These are phyloP conservation scores for Apamea anceps DNA, from an alignment of 2,888 invertebrate species.

Conservation along the genomic window DNA sequence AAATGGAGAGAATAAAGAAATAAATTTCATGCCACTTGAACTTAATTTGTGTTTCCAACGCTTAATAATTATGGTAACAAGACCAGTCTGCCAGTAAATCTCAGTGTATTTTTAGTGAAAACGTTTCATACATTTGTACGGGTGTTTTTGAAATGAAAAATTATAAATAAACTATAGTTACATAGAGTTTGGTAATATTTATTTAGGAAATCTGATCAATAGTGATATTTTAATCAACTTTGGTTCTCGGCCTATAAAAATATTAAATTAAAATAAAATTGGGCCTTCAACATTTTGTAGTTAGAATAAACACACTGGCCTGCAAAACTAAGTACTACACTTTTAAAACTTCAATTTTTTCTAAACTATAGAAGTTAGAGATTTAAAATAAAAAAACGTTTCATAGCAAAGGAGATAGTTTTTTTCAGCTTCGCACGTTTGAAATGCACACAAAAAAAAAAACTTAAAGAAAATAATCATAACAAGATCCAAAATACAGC, in stretches of 20 bases:
- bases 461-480: too few relatives aligned
- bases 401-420: too few relatives aligned
- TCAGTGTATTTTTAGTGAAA: slow-evolving; percentile 7
- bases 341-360: too few relatives aligned
- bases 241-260: not conserved
- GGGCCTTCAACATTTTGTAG: not conserved
- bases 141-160: not conserved
- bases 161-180: not conserved
- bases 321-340: too few relatives aligned
- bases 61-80: slow-evolving; percentile 37
- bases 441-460: too few relatives aligned
- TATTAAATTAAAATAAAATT: not conserved
- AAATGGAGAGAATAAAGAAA: slow-evolving; percentile 15
- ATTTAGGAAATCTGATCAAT: slow-evolving; percentile 8
- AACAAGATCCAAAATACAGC: too few relatives aligned
- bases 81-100: slow-evolving; percentile 4
- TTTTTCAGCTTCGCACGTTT: too few relatives aligned
- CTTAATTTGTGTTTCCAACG: slow-evolving; percentile 23
- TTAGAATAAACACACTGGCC: not conserved
- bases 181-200: not conserved
- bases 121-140: slow-evolving; percentile 2
- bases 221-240: not conserved
- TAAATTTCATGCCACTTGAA: slow-evolving; percentile 20
- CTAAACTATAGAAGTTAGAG: too few relatives aligned
- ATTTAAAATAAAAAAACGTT: too few relatives aligned